These are phyloP conservation scores for Salvator merianae DNA, from an alignment of 2,113 vertebrate species.

Conservation along the genomic window DNA sequence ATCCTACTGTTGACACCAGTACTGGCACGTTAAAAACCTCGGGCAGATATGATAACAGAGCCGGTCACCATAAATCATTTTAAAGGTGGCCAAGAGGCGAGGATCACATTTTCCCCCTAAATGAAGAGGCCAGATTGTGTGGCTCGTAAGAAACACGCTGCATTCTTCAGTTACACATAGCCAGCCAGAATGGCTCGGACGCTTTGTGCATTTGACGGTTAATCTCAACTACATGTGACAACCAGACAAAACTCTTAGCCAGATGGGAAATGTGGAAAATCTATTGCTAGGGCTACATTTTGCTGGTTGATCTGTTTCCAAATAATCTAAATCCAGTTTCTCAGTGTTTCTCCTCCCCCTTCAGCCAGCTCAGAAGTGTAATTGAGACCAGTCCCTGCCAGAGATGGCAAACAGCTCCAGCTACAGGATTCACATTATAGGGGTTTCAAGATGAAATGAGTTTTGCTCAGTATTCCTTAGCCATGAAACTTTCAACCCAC, in stretches of 20 bases:
- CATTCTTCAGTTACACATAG: slow-evolving; percentile 6
- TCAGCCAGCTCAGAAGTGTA: slow-evolving; percentile 1
- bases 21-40: background rate
- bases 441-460: background rate
- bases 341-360: background rate
- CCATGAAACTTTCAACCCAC: slow-evolving; percentile 6
- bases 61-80: slow-evolving; percentile 5
- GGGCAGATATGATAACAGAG: background rate
- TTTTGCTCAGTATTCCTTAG: background rate
- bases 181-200: background rate
- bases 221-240: slow-evolving; percentile 25
- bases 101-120: slow-evolving; percentile 16
- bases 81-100: background rate
- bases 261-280: slow-evolving; percentile 24
- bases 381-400: slow-evolving; percentile 14
- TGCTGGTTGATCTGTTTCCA: slow-evolving; percentile 33
- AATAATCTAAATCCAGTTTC: slow-evolving; percentile 5
- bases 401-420: background rate
- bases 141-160: background rate
- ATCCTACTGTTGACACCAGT: background rate
- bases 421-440: background rate
- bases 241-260: slow-evolving; percentile 5
- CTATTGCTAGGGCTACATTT: background rate
- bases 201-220: background rate
- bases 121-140: slow-evolving; percentile 21